Conservation (phyloP, 2,888 invertebrate genomes). For the Papilio elwesi region DNA sequence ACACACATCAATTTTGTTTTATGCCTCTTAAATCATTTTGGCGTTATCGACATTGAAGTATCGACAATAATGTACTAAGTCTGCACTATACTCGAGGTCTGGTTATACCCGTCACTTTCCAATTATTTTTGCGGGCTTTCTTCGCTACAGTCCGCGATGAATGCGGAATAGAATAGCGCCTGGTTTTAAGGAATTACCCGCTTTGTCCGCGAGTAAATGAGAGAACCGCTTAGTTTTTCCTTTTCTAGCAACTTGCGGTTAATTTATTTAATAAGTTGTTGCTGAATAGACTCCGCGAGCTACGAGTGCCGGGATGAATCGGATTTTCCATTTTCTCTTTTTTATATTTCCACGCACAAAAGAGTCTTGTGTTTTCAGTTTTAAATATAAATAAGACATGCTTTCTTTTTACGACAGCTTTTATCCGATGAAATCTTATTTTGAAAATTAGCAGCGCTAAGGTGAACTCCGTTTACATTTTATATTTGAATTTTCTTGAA, state of each 20-base stretch:
- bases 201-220: conserved; percentile 69
- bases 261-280: conserved; percentile 83
- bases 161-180: conserved; percentile 69
- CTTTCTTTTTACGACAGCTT: conserved; percentile 42
- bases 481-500: conserved; percentile 40
- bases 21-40: too few relatives aligned
- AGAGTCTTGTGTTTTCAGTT: conserved; percentile 51
- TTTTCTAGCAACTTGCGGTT: conserved; percentile 78
- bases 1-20: too few relatives aligned
- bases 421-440: conserved; percentile 41
- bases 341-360: conserved; percentile 51
- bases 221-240: conserved; percentile 75
- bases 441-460: conserved; percentile 40
- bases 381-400: conserved; percentile 49
- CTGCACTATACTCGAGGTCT: conserved; percentile 46
- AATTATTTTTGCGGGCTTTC: conserved; percentile 82
- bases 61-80: too few relatives aligned
- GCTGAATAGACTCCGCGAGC: conserved; percentile 71
- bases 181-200: conserved; percentile 77
- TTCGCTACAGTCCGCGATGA: conserved; percentile 71
- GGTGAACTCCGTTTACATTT: conserved; percentile 39
- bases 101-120: conserved; percentile 78
- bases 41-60: too few relatives aligned
- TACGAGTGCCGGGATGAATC: conserved; percentile 69
- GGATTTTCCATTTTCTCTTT: conserved; percentile 70